Base-by-base conservation (phyloP, 1,140 invertebrate genomes). In the Chironomus striatipennis region DNA sequence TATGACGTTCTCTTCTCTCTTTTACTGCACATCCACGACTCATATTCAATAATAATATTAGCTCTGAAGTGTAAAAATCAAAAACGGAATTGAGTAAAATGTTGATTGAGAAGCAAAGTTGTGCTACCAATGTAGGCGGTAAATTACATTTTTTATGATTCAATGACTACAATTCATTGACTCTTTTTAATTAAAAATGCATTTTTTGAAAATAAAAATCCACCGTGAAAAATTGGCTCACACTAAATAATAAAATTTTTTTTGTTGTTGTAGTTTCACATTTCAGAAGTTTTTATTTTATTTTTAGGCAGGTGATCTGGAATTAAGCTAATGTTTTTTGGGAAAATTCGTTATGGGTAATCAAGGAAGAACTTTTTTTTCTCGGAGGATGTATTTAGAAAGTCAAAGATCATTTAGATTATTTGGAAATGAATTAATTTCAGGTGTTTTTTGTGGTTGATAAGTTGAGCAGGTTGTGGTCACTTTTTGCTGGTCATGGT, bases 171-270 rank as follows among this genome's bases (percentile, higher is more conserved):
- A 17, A 67, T 18, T 67, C 64, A 47, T 7, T 70, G 20, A 70
- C 65, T 17, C 65, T 9, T 70, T 70, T 70, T 70, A 70, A 70
- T 70, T 70, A 70, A 70, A 70, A 21, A 70, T 70, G 24, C 24
- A 34, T 34, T 34, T 34, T 5, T 34, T 34, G 24, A 34, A 34
- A n/a, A n/a, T n/a, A 20, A 67, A 70, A 70, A 18, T 20, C 18
- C n/a, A 21, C 17, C 65, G 18, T 70, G 65, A 70, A 70, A 70
- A 70, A 70, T 70, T 70, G 65, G 20, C 65, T 70, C 9, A 20
- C 9, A 70, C 7, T 8, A 12, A 2, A n/a, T n/a, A n/a, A n/a
- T n/a, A n/a, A n/a, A n/a, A 2, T 57, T 57, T 57, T 12, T 57
- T 57, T 57, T 57, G 9, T 57, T 12, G 47, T 57, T 12, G 9